These are phyloP conservation scores for Esperia sulphurella DNA, from an alignment of 2,888 invertebrate species.

Conservation along the genomic window DNA sequence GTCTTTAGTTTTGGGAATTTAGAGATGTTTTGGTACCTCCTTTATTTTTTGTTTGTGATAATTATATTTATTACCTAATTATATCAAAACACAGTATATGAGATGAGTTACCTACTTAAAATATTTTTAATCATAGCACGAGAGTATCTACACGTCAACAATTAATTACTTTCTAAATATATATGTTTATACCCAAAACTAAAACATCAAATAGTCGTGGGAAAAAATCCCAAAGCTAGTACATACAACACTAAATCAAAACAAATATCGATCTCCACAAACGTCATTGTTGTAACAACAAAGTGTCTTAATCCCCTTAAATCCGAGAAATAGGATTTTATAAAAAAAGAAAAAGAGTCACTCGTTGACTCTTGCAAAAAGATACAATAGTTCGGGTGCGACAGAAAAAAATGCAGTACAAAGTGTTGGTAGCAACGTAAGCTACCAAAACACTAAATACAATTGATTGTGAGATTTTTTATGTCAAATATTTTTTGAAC, in stretches of 20 bases:
- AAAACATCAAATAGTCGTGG: slow-evolving; percentile 34
- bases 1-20: background rate
- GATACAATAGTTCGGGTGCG: slow-evolving; percentile 51
- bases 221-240: slow-evolving; percentile 38
- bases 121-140: too few species aligned
- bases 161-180: too few species aligned
- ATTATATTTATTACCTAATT: too few species aligned
- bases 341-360: slow-evolving; percentile 48
- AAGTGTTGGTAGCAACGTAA: slow-evolving; percentile 57
- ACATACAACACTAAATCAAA: slow-evolving; percentile 55
- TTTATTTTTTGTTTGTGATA: too few species aligned
- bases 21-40: too few species aligned
- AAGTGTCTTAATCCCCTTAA: slow-evolving; percentile 76
- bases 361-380: slow-evolving; percentile 73
- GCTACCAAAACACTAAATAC: slow-evolving; percentile 69
- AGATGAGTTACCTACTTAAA: too few species aligned
- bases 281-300: slow-evolving; percentile 76
- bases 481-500: slow-evolving; percentile 29
- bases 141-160: too few species aligned
- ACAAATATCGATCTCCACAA: slow-evolving; percentile 68
- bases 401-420: slow-evolving; percentile 43
- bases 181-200: background rate
- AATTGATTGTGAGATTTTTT: slow-evolving; percentile 50
- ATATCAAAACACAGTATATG: too few species aligned
- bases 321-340: slow-evolving; percentile 75